phyloP scores from a whole-genome alignment of 2,888 invertebrate genomes.

The Chydorus sphaericus region DNA sequence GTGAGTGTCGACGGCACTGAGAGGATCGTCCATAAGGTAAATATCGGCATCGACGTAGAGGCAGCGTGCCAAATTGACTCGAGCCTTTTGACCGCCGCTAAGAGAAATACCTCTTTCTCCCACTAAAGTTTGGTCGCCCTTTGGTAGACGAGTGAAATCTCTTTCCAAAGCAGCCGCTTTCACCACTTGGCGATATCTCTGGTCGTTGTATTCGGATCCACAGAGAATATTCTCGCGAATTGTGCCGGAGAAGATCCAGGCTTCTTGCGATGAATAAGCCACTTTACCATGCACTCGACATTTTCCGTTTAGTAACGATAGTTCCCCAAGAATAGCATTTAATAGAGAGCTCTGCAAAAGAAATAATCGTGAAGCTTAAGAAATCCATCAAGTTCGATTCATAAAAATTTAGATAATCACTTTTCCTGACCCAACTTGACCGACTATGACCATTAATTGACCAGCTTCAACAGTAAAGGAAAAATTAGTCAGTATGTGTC shows the following conservation, averaged over 20 bases:
- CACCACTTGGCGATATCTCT: slow-evolving; percentile 27
- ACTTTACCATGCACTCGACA: slow-evolving; percentile 30
- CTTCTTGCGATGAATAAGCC: slow-evolving; percentile 43
- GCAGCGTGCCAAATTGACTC: slow-evolving; percentile 33
- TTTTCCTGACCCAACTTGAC: slow-evolving; percentile 62
- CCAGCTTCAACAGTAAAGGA: neutral
- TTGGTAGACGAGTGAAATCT: slow-evolving; percentile 32
- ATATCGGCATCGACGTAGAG: slow-evolving; percentile 34
- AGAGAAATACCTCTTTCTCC: slow-evolving; percentile 38
- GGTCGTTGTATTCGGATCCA: slow-evolving; percentile 44
- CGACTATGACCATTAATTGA: slow-evolving; percentile 47
- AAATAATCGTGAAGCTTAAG: neutral
- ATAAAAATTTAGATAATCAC: slow-evolving; percentile 25
- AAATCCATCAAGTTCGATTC: neutral
- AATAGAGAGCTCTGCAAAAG: slow-evolving; percentile 19
- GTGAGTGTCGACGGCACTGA: slow-evolving; percentile 35
- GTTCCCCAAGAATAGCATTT: slow-evolving; percentile 32
- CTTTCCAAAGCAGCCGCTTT: slow-evolving; percentile 28
- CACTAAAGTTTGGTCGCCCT: slow-evolving; percentile 35
- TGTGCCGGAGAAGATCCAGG: slow-evolving; percentile 61
- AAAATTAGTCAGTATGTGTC: slow-evolving; percentile 1
- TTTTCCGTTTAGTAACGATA: slow-evolving; percentile 28
- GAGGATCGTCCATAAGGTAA: slow-evolving; percentile 35
- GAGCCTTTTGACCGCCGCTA: slow-evolving; percentile 38
- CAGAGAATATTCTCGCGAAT: slow-evolving; percentile 87